These are phyloP conservation scores for Penelope pileata DNA, from an alignment of 2,113 vertebrate genomes.

Conservation along the genomic window DNA sequence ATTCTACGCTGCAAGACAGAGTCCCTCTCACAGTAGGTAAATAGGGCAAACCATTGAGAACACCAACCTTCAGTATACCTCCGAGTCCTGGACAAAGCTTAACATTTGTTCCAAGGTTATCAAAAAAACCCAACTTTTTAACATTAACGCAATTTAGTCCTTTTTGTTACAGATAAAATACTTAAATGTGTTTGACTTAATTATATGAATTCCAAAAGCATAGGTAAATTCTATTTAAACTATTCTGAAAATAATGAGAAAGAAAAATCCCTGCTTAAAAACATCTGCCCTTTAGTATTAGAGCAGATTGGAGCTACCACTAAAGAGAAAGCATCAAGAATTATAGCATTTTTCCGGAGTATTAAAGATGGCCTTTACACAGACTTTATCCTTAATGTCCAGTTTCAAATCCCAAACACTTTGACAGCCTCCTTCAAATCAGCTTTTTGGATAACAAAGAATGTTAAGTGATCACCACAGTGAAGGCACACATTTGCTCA, in stretches of 20 bases:
- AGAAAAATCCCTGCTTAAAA: not conserved
- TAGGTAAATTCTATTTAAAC: not conserved
- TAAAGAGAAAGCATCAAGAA: not conserved
- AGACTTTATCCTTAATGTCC: not conserved
- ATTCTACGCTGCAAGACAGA: not conserved
- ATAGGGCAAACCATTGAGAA: not conserved
- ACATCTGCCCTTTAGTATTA: not conserved
- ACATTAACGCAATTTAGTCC: not conserved
- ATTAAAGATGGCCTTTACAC: not conserved
- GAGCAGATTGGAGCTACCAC: not conserved
- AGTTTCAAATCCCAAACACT: not conserved
- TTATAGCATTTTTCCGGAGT: not conserved
- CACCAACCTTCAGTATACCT: not conserved
- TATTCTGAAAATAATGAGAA: not conserved
- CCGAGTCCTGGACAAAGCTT: not conserved
- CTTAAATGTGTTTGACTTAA: not conserved
- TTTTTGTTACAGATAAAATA: not conserved
- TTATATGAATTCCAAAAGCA: not conserved
- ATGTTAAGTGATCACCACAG: conserved; percentile 10
- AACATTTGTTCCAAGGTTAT: not conserved
- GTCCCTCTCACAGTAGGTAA: not conserved
- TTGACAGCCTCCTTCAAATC: not conserved
- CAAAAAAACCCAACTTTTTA: not conserved
- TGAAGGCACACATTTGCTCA: not conserved
- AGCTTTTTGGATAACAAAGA: conserved; percentile 21